phyloP scores from a whole-genome alignment of 2,888 invertebrate species.

The Cantharis flavilabris region DNA sequence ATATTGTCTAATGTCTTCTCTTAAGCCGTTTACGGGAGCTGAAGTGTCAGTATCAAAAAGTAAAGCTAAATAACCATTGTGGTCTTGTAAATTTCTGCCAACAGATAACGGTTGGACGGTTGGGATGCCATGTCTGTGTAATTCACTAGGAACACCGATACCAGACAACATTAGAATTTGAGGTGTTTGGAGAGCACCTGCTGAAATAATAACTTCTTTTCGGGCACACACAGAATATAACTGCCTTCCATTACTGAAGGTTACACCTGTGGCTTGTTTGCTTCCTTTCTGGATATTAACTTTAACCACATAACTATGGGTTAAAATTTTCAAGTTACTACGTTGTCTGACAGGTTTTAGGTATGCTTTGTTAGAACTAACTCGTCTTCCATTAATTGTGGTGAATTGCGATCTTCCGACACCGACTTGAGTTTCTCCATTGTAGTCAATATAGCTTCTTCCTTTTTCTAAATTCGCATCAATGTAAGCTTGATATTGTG shows the following conservation, averaged over 20 bases:
- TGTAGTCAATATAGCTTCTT: conserved; percentile 68
- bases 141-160: conserved; percentile 68
- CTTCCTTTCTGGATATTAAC: conserved; percentile 63
- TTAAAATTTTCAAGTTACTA: conserved; percentile 70
- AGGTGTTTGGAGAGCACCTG: conserved; percentile 80
- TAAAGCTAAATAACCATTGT: conserved; percentile 70
- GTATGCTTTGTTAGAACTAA: conserved; percentile 67
- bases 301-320: conserved; percentile 68
- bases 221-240: conserved; percentile 61
- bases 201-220: conserved; percentile 76
- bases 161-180: conserved; percentile 84
- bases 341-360: conserved; percentile 67
- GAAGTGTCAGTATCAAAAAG: conserved; percentile 57
- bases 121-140: conserved; percentile 61
- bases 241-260: conserved; percentile 64
- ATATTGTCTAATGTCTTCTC: conserved; percentile 29
- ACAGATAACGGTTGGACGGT: conserved; percentile 70
- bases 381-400: conserved; percentile 62
- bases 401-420: conserved; percentile 67
- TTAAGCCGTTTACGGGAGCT: neutral
- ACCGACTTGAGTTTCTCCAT: conserved; percentile 64
- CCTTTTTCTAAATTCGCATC: conserved; percentile 70
- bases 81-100: conserved; percentile 78
- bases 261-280: conserved; percentile 66
- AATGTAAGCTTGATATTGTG: conserved; percentile 63